Conservation (phyloP, 2,888 invertebrate genomes). For the Agonopterix alstromeriana region DNA sequence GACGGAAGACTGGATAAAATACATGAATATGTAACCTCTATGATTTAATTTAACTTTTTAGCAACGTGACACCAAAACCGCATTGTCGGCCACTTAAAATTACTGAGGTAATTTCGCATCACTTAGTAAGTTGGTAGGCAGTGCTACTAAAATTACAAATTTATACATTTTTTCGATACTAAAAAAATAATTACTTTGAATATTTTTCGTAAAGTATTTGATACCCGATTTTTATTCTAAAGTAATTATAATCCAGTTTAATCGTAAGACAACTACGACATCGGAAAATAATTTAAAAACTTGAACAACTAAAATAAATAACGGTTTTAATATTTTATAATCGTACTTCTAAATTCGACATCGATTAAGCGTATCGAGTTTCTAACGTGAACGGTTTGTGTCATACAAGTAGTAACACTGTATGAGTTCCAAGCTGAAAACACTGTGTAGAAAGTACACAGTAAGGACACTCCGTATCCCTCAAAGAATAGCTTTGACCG, state of each 20-base stretch:
- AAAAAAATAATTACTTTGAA: conserved; percentile 1
- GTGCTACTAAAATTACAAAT: conserved; percentile 17
- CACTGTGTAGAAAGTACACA: too few relatives aligned
- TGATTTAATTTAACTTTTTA: too few relatives aligned
- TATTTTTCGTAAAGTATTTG: not conserved
- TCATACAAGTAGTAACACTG: too few relatives aligned
- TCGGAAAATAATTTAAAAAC: conserved; percentile 19
- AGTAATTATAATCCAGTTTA: not conserved
- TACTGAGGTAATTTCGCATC: conserved; percentile 37
- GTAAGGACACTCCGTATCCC: too few relatives aligned
- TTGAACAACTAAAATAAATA: conserved; percentile 33
- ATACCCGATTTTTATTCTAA: too few relatives aligned
- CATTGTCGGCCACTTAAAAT: conserved; percentile 30
- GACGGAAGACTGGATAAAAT: too few relatives aligned
- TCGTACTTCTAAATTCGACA: conserved; percentile 18
- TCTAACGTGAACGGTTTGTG: not conserved
- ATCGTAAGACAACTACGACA: conserved; percentile 2
- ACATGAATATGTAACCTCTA: too few relatives aligned
- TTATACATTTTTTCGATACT: not conserved
- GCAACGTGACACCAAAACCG: too few relatives aligned
- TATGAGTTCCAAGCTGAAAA: too few relatives aligned
- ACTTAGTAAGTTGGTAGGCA: conserved; percentile 23
- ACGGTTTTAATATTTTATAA: conserved; percentile 22
- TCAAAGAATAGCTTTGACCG: too few relatives aligned
- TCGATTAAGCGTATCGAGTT: conserved; percentile 12